These are phyloP conservation scores for Strigamia maritima DNA, from an alignment of 2,888 invertebrate genomes.

Conservation along the genomic window DNA sequence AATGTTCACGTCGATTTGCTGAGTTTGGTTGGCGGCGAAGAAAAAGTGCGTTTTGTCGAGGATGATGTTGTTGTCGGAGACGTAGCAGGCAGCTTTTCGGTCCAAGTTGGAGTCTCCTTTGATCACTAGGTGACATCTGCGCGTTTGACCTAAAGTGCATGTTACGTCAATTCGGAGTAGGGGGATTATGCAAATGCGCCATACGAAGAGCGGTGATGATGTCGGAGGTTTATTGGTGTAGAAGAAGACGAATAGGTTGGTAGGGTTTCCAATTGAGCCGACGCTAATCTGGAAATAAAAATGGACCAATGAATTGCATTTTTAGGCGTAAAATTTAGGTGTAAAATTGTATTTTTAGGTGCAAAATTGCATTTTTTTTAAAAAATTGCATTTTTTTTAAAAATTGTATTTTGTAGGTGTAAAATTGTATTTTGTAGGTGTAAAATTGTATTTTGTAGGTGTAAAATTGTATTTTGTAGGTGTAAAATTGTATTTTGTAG, in stretches of 20 bases:
- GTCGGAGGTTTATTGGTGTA: not conserved
- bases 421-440: too few relatives aligned
- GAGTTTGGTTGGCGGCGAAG: not conserved
- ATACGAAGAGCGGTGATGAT: not conserved
- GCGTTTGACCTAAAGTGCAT: not conserved
- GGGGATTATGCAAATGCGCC: not conserved
- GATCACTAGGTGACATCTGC: not conserved
- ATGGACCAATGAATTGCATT: too few relatives aligned
- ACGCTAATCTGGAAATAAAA: too few relatives aligned
- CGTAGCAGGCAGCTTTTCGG: not conserved
- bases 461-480: too few relatives aligned
- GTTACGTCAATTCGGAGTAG: not conserved
- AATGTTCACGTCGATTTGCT: not conserved
- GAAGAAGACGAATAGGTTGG: not conserved
- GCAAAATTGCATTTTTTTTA: too few relatives aligned
- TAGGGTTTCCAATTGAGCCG: not conserved
- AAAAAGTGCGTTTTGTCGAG: not conserved
- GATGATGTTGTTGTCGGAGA: not conserved
- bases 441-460: too few relatives aligned
- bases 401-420: too few relatives aligned
- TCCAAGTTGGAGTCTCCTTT: not conserved
- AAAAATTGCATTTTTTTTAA: too few relatives aligned
- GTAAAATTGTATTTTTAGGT: too few relatives aligned
- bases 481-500: too few relatives aligned
- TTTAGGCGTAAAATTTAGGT: too few relatives aligned